Evolutionary conservation across 1,140 invertebrate genomes (phyloP), one percentile per base, ranked within the genome.

Genomic region (Palaemon carinicauda): DNA sequence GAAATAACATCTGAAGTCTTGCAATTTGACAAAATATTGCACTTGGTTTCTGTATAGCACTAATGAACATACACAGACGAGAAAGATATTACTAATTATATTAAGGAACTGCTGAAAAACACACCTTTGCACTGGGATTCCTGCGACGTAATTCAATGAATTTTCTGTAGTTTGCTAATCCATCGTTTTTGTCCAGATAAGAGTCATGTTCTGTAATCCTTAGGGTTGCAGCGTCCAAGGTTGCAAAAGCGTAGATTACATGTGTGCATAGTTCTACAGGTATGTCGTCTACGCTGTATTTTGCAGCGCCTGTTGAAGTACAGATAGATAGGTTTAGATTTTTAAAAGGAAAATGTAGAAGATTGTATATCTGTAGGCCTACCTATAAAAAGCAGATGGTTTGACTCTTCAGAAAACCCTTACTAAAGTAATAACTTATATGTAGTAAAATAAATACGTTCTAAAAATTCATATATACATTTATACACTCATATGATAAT

Each of bases 171-270:
- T 65, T 80, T 27, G 24, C 78, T n/a, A 80, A 93, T 95, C 96
- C 95, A 90, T 97, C 96, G 78, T 96, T 95, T 24, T 96, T 93
- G 91, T 97, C 96, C 10, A 95, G 94, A 95, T 95, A 96, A 21
- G 95, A 94, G 92, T 97, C 96, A 79, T 96, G 96, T 77, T 95
- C 93, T 41, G 95, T 95, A 7, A 96, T 93, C 1, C 94, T 91
- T 3, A 97, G 91, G 7, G 93, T 94, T 53, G 96, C 94, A 0
- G 95, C 94, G 90, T 97, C 95, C 24, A 97, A 91, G 10, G 94
- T 94, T 17, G 96, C 96, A 91, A 97, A 98, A 0, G 97, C 96
- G 89, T 98, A 98, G 17, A 98, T 93, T 2, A 98, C 92, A 88
- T 97, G 96, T 0, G 96, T 97, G 90, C 97, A 98, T 0, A 98